phyloP scores from a whole-genome alignment of 2,888 invertebrate genomes.

The Eupeodes latifasciatus region DNA sequence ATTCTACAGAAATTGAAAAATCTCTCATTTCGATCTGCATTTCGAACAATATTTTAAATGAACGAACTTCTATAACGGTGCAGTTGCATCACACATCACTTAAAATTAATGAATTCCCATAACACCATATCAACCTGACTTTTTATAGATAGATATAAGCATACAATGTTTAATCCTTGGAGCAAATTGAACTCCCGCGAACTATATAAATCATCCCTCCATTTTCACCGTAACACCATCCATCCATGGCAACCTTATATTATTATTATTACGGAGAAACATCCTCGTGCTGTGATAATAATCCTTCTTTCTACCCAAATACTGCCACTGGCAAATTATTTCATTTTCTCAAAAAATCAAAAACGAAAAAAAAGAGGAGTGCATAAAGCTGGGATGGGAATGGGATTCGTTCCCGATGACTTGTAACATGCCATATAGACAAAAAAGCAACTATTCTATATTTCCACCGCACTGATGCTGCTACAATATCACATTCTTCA shows the following conservation, averaged over 20 bases:
- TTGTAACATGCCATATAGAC: slow-evolving; percentile 69
- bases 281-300: slow-evolving; percentile 46
- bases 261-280: slow-evolving; percentile 1
- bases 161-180: background rate
- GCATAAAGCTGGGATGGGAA: slow-evolving; percentile 17
- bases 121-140: background rate
- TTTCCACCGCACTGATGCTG: slow-evolving; percentile 10
- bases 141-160: background rate
- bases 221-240: slow-evolving; percentile 11
- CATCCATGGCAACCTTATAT: slow-evolving; percentile 32
- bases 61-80: too few species aligned
- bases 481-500: slow-evolving; percentile 36
- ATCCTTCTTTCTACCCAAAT: slow-evolving; percentile 43
- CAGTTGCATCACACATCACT: background rate
- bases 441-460: slow-evolving; percentile 27
- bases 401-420: slow-evolving; percentile 69
- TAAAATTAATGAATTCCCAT: background rate
- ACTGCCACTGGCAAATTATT: slow-evolving; percentile 71
- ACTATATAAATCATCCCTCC: slow-evolving; percentile 47
- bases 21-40: too few species aligned
- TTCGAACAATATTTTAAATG: too few species aligned
- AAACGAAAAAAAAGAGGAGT: background rate
- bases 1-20: too few species aligned
- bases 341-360: slow-evolving; percentile 58
- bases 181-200: slow-evolving; percentile 64